A percentile compares a stretch with the other conserved stretches of the same genome.
These are phyloP conservation scores for Excalfactoria chinensis DNA, from an alignment of 2,113 vertebrate genomes.

Conservation along the genomic window DNA sequence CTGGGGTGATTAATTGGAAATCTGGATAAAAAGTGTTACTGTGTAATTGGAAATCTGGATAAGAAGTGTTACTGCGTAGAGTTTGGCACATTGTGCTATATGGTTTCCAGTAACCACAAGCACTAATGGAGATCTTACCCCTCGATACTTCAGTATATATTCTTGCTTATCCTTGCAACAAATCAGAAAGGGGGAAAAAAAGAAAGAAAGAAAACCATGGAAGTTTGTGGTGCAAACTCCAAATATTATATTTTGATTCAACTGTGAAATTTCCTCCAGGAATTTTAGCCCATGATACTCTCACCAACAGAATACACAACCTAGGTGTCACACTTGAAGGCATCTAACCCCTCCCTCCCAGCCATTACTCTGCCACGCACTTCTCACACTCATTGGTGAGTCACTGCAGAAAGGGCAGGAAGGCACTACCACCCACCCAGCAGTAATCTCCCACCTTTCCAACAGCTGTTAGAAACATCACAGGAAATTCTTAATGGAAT, in stretches of 20 bases:
- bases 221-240: not conserved
- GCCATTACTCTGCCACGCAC: not conserved
- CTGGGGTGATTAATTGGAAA: not conserved
- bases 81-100: not conserved
- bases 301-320: not conserved
- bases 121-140: not conserved
- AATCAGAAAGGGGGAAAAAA: not conserved
- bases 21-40: not conserved
- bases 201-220: rapidly evolving
- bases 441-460: not conserved
- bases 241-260: not conserved
- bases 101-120: not conserved
- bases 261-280: not conserved
- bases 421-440: too few relatives aligned
- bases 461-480: not conserved
- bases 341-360: not conserved
- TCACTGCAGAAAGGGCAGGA: too few relatives aligned
- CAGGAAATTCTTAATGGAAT: not conserved
- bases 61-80: not conserved
- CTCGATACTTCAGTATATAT: not conserved
- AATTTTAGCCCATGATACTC: not conserved
- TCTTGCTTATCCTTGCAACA: not conserved
- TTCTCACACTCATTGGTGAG: too few relatives aligned
- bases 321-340: not conserved
- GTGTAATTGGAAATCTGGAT: not conserved